Conservation (phyloP, 1,140 invertebrate genomes). For the Drosophila mayri region DNA sequence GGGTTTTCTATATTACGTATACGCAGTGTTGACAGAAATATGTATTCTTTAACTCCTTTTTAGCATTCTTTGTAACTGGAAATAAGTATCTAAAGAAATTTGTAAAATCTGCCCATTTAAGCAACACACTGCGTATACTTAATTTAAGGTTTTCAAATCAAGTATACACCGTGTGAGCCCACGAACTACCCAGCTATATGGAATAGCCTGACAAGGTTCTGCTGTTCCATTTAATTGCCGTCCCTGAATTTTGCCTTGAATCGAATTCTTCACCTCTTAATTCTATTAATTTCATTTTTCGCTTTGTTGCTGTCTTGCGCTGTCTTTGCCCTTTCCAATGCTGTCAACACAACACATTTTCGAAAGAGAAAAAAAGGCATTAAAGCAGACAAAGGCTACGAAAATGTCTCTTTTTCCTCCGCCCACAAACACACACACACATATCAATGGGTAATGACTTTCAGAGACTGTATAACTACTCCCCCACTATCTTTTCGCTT, state of each 20-base stretch:
- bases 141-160: not conserved
- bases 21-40: not conserved
- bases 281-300: conserved; percentile 74
- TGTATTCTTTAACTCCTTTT: not conserved
- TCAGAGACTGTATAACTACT: conserved; percentile 38
- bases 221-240: conserved; percentile 57
- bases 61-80: not conserved
- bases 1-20: not conserved
- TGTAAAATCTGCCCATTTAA: too few relatives aligned
- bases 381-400: conserved; percentile 3
- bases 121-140: not conserved
- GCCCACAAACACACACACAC: not conserved
- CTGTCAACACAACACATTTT: conserved; percentile 56
- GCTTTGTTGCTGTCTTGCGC: conserved; percentile 46
- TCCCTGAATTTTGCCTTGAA: conserved; percentile 71
- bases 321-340: conserved; percentile 60
- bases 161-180: conserved; percentile 15
- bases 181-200: not conserved
- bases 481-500: conserved; percentile 10
- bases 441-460: conserved; percentile 71
- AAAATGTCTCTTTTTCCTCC: conserved; percentile 27
- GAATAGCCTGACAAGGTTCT: conserved; percentile 47
- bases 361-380: conserved; percentile 7
- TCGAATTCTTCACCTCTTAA: conserved; percentile 62
- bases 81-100: not conserved